These are phyloP conservation scores for Panulirus ornatus DNA, from an alignment of 1,140 invertebrate species.

Conservation along the genomic window DNA sequence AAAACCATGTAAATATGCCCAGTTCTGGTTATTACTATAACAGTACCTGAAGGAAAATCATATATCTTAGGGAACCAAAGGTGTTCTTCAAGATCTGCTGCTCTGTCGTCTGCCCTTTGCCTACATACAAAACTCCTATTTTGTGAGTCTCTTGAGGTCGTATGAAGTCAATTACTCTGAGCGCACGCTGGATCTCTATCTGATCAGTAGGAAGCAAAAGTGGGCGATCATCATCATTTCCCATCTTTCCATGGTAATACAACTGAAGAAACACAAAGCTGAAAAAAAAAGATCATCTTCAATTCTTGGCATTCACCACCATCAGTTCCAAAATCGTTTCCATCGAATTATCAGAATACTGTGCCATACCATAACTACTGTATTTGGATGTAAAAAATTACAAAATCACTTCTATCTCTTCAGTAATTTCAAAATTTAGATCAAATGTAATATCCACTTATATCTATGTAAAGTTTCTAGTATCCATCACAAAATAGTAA, in stretches of 20 bases:
- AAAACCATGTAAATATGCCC: too few relatives aligned
- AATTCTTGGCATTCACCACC: too few relatives aligned
- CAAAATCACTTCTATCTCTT: too few relatives aligned
- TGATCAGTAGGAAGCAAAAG: constrained; percentile 83
- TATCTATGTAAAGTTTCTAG: too few relatives aligned
- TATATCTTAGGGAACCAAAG: constrained; percentile 87
- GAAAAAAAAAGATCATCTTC: constrained; percentile 79
- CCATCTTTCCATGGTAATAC: constrained; percentile 88
- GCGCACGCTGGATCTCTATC: constrained; percentile 82
- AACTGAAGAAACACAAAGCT: constrained; percentile 96
- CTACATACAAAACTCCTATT: constrained; percentile 96
- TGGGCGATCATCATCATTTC: constrained; percentile 81
- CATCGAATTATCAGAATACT: too few relatives aligned
- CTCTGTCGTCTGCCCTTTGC: constrained; percentile 91
- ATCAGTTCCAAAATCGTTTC: too few relatives aligned
- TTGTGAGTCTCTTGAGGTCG: constrained; percentile 94
- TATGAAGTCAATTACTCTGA: constrained; percentile 87
- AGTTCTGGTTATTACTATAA: not conserved
- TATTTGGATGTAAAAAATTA: too few relatives aligned
- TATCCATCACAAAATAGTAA: too few relatives aligned
- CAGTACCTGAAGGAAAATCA: constrained; percentile 81
- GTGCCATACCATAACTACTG: too few relatives aligned
- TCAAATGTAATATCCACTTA: too few relatives aligned
- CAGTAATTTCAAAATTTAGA: too few relatives aligned
- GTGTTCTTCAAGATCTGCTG: constrained; percentile 91